A percentile compares a stretch with the other conserved stretches of the same genome.
Evolutionary conservation across 2,888 invertebrate genomes (phyloP).

Genomic region (Phytoseiulus persimilis): DNA sequence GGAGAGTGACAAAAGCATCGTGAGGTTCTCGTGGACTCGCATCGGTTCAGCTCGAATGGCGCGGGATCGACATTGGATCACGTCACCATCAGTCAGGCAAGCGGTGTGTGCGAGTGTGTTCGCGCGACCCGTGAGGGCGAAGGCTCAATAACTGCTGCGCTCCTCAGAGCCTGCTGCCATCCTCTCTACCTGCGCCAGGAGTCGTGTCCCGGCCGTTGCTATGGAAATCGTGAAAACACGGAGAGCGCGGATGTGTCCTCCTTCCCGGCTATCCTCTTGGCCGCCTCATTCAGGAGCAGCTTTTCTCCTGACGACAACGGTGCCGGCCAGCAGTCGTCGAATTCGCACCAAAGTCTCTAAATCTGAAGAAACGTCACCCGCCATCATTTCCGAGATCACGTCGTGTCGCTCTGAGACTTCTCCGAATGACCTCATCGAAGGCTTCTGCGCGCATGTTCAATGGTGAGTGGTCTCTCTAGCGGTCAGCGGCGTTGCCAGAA

Average conservation of each 20-base stretch:
- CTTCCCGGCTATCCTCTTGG: constrained; percentile 8
- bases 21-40: background rate
- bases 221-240: constrained; percentile 39
- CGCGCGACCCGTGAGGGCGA: background rate
- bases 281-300: constrained; percentile 5
- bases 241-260: constrained; percentile 23
- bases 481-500: too few species aligned
- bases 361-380: background rate
- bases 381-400: background rate
- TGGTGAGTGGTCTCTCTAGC: background rate
- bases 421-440: background rate
- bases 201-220: constrained; percentile 32
- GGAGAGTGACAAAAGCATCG: background rate
- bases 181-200: constrained; percentile 5
- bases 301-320: background rate
- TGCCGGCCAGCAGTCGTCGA: constrained; percentile 15
- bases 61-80: background rate
- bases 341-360: background rate
- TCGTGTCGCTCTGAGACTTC: background rate
- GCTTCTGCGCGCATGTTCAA: background rate
- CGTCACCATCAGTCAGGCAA: background rate
- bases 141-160: background rate
- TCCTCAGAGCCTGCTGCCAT: background rate
- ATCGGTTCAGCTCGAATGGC: background rate
- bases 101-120: background rate